Conservation (phyloP, 1,140 invertebrate species). For the Caenorhabditis inopinata region DNA sequence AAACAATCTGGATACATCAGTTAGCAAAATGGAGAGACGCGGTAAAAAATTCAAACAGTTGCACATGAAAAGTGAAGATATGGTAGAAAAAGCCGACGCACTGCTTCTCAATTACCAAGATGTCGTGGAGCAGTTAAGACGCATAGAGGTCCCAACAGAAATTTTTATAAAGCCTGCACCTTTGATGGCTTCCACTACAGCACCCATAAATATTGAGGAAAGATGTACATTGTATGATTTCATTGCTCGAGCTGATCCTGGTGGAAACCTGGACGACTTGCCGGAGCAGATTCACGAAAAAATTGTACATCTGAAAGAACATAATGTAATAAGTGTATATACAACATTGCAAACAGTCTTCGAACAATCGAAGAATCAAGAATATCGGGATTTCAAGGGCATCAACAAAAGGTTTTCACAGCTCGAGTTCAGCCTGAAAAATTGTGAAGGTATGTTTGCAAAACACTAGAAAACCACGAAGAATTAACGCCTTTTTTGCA, state of each 20-base stretch:
- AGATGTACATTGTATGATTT: constrained; percentile 20
- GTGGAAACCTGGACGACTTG: not conserved
- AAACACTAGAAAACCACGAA: not conserved
- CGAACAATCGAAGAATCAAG: not conserved
- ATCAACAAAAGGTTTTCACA: constrained; percentile 15
- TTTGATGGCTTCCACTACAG: not conserved
- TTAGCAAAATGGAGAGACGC: not conserved
- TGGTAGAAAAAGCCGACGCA: not conserved
- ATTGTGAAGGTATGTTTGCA: not conserved
- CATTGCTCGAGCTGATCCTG: not conserved
- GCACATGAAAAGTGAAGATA: not conserved
- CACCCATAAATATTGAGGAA: not conserved
- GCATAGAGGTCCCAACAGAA: not conserved
- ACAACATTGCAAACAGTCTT: not conserved
- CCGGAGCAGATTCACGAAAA: not conserved
- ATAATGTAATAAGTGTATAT: constrained; percentile 5
- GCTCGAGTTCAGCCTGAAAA: not conserved
- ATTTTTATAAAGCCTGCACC: not conserved
- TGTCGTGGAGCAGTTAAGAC: not conserved
- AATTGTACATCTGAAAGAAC: not conserved
- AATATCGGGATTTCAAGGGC: constrained; percentile 11
- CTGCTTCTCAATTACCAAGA: not conserved
- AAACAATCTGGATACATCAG: not conserved
- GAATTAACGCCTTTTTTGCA: not conserved
- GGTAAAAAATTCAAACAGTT: not conserved